Conservation (phyloP, 2,797 vertebrate genomes). For the Scomberomorus guttatus region DNA sequence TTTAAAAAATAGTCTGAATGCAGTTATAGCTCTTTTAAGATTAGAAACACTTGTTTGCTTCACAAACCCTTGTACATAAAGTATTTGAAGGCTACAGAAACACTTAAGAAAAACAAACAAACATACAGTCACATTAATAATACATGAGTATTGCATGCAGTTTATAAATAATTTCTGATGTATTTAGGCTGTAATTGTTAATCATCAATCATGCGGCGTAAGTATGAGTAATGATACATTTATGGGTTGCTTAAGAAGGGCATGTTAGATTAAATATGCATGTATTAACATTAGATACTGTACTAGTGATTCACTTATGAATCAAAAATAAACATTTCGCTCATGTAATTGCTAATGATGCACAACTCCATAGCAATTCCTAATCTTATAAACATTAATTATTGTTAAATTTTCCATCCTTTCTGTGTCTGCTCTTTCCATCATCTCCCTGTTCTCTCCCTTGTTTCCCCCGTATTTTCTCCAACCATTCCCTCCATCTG, state of each 20-base stretch:
- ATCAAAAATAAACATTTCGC: slow-evolving; percentile 21
- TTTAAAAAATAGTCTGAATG: background rate
- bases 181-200: background rate
- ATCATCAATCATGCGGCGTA: slow-evolving; percentile 5
- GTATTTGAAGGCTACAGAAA: background rate
- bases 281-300: slow-evolving; percentile 22
- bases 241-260: slow-evolving; percentile 13
- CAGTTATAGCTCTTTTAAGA: background rate
- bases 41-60: background rate
- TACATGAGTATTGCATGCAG: background rate
- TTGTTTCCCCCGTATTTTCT: slow-evolving; percentile 42
- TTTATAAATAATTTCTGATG: background rate
- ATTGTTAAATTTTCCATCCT: background rate
- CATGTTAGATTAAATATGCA: slow-evolving; percentile 28
- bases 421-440: slow-evolving; percentile 9
- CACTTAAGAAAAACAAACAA: background rate
- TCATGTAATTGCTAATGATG: slow-evolving; percentile 12
- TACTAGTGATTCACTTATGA: slow-evolving; percentile 2
- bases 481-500: slow-evolving; percentile 38
- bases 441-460: slow-evolving; percentile 5
- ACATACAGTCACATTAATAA: background rate
- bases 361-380: background rate
- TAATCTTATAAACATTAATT: slow-evolving; percentile 5
- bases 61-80: background rate
- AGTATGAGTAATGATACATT: slow-evolving; percentile 10